Conservation (phyloP, 1,140 invertebrate species). For the Drosophila lowei region DNA sequence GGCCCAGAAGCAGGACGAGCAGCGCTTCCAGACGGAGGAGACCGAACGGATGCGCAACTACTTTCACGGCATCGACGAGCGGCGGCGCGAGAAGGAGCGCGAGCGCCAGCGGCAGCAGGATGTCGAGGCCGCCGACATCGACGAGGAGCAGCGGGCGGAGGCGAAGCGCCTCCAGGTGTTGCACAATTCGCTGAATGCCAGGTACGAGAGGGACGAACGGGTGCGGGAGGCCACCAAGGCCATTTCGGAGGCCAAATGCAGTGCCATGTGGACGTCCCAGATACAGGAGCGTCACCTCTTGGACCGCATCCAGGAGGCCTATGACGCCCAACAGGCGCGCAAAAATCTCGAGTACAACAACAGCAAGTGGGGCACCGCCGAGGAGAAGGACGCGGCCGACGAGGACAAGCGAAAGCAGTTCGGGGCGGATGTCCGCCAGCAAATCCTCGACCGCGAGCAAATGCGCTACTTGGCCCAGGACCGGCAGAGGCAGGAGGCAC, state of each 20-base stretch:
- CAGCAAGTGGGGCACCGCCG: conserved; percentile 55
- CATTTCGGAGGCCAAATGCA: conserved; percentile 66
- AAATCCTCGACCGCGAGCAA: conserved; percentile 57
- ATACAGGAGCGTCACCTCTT: conserved; percentile 43
- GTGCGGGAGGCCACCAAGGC: conserved; percentile 49
- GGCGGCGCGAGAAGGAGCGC: conserved; percentile 48
- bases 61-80: conserved; percentile 58
- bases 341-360: conserved; percentile 57
- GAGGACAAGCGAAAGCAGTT: conserved; percentile 45
- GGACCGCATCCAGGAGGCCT: conserved; percentile 30
- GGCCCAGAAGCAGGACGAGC: conserved; percentile 48
- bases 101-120: conserved; percentile 41
- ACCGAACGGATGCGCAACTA: conserved; percentile 50
- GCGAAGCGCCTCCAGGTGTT: conserved; percentile 51
- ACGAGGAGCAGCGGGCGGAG: conserved; percentile 45
- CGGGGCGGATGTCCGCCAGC: conserved; percentile 55
- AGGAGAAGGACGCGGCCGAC: conserved; percentile 41
- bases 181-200: conserved; percentile 34
- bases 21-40: conserved; percentile 48
- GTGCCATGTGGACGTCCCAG: conserved; percentile 68
- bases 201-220: conserved; percentile 53
- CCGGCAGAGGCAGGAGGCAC: conserved; percentile 43
- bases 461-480: conserved; percentile 59
- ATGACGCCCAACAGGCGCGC: conserved; percentile 42
- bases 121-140: conserved; percentile 47